These are phyloP conservation scores for Dynastes grantii DNA, from an alignment of 2,888 invertebrate genomes.

Conservation along the genomic window DNA sequence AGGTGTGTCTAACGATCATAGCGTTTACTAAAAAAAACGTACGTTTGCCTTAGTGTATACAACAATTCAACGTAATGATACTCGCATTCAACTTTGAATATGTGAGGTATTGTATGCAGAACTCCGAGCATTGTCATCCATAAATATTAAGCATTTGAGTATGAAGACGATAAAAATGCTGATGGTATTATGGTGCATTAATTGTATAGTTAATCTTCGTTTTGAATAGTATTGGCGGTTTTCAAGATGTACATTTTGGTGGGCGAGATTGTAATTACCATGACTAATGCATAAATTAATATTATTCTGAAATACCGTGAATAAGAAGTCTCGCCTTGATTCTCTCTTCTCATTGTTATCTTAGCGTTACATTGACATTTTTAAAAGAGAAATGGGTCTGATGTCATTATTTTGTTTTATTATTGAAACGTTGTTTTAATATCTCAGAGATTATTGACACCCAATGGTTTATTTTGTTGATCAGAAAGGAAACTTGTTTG, in stretches of 20 bases:
- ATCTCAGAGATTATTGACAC: no score
- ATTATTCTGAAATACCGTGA: neutral
- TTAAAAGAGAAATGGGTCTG: constrained; percentile 3
- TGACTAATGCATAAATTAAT: constrained; percentile 15
- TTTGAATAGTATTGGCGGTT: neutral
- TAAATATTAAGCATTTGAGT: constrained; percentile 10
- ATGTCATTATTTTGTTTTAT: neutral
- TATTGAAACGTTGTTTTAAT: no score
- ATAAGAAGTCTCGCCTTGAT: constrained; percentile 2
- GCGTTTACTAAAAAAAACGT: constrained; percentile 14
- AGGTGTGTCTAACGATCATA: constrained; percentile 44
- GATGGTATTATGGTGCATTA: constrained; percentile 2
- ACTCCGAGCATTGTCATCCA: constrained; percentile 22
- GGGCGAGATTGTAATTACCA: constrained; percentile 16
- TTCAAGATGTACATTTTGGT: constrained; percentile 7
- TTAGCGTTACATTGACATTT: constrained; percentile 15
- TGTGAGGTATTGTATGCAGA: constrained; percentile 43
- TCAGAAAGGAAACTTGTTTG: no score
- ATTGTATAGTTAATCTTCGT: neutral
- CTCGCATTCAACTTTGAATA: constrained; percentile 1
- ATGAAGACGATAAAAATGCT: constrained; percentile 13
- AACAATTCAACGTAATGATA: constrained; percentile 36
- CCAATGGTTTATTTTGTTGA: no score
- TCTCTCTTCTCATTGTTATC: constrained; percentile 9
- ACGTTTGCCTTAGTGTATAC: neutral